Percentiles rank a stretch among this genome's conserved stretches.
phyloP scores from a whole-genome alignment of 2,797 vertebrate genomes.

The Eurystomus glaucurus region DNA sequence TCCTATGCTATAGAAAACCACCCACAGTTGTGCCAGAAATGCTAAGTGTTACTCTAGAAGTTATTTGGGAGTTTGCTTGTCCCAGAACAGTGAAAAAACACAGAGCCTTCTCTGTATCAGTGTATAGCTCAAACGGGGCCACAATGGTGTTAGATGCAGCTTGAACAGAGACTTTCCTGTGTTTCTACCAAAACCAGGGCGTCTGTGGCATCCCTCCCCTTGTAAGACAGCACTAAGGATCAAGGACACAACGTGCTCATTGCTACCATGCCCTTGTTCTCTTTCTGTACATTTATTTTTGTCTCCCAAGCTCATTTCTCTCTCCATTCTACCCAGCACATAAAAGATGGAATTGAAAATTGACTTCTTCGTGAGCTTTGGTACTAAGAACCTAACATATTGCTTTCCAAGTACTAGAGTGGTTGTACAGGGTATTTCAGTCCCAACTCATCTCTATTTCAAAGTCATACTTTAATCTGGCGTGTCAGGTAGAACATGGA shows the following conservation, averaged over 20 bases:
- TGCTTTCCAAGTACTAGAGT: slow-evolving; percentile 8
- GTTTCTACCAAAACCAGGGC: background rate
- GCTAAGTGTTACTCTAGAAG: background rate
- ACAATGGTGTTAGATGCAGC: background rate
- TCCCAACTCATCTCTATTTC: slow-evolving; percentile 72
- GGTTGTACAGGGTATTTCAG: slow-evolving; percentile 19
- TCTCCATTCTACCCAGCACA: background rate
- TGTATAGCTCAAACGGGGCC: background rate
- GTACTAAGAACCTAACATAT: background rate
- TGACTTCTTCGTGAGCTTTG: background rate
- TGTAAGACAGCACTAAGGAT: background rate
- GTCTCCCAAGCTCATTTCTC: background rate
- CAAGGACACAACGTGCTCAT: background rate
- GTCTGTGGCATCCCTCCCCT: background rate
- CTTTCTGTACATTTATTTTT: background rate
- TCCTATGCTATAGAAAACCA: background rate
- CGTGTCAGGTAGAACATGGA: slow-evolving; percentile 81
- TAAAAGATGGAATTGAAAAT: slow-evolving; percentile 30
- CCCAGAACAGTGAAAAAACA: background rate
- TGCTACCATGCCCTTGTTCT: background rate
- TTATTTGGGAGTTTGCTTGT: background rate
- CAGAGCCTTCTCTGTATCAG: background rate
- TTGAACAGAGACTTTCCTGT: background rate
- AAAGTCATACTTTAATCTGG: slow-evolving; percentile 80
- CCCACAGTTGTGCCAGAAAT: background rate